phyloP scores from a whole-genome alignment of 35 echinoderm and acorn worm genomes.

The Anneissia japonica region DNA sequence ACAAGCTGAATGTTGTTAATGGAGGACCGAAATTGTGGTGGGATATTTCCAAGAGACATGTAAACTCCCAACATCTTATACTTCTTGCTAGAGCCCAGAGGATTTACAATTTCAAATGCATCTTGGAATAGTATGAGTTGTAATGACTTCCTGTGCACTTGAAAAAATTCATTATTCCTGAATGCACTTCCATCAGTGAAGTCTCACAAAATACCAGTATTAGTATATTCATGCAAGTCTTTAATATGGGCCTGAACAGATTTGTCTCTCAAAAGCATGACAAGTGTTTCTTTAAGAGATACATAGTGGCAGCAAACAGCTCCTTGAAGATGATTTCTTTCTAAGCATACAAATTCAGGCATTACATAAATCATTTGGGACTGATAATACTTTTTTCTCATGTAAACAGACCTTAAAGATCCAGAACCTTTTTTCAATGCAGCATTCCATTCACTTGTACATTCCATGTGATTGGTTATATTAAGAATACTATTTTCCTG shows the following conservation, averaged over 20 bases:
- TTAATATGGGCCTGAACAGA: neutral
- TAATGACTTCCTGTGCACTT: neutral
- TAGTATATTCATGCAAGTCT: neutral
- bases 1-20: conserved; percentile 35
- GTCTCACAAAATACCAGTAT: neutral
- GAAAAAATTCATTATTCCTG: conserved; percentile 16
- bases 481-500: neutral
- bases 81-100: conserved; percentile 31
- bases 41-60: conserved; percentile 15
- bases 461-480: neutral
- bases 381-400: conserved; percentile 16
- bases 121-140: conserved; percentile 37
- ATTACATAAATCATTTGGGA: neutral
- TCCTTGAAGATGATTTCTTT: neutral
- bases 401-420: neutral
- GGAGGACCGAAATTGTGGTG: conserved; percentile 1
- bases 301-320: conserved; percentile 26
- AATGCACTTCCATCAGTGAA: conserved; percentile 29
- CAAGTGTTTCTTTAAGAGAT: conserved; percentile 23
- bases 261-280: conserved; percentile 6
- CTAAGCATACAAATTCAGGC: neutral
- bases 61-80: conserved; percentile 26
- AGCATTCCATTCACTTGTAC: neutral
- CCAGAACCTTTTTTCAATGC: neutral
- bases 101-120: conserved; percentile 42